These are phyloP conservation scores for Sebastes iracundus DNA, from an alignment of 2,797 vertebrate species.

Conservation along the genomic window DNA sequence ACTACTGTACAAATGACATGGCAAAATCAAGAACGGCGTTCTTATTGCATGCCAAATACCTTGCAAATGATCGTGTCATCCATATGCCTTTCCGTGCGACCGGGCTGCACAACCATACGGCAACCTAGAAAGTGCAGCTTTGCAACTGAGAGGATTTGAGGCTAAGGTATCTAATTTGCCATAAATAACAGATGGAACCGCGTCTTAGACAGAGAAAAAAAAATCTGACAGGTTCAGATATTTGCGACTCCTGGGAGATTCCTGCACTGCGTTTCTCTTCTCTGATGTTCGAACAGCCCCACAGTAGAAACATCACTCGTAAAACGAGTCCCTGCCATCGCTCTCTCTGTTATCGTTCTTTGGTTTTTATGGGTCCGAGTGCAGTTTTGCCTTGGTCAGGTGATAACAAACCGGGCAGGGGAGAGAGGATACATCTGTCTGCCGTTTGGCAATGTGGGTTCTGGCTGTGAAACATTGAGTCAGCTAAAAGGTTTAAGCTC, in stretches of 20 bases:
- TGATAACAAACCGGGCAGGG: slow-evolving; percentile 62
- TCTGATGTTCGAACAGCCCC: slow-evolving; percentile 23
- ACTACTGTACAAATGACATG: no score
- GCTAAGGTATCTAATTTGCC: not conserved
- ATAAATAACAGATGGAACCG: not conserved
- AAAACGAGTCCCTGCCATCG: slow-evolving; percentile 42
- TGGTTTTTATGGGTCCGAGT: slow-evolving; percentile 54
- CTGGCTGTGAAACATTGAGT: slow-evolving; percentile 74
- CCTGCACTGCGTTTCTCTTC: not conserved
- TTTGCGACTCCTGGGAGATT: not conserved
- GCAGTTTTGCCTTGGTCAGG: slow-evolving; percentile 69
- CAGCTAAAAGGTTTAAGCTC: slow-evolving; percentile 77
- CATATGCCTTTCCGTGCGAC: no score
- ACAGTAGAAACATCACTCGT: slow-evolving; percentile 52
- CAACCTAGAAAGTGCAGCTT: not conserved
- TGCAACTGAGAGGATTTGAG: not conserved
- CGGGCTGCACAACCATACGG: not conserved
- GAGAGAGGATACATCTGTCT: slow-evolving; percentile 69
- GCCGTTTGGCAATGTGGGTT: slow-evolving; percentile 57
- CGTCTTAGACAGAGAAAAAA: not conserved
- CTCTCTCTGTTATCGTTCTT: slow-evolving; percentile 53
- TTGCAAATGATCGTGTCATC: no score
- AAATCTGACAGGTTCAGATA: not conserved
- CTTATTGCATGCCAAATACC: no score
- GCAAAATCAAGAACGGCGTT: no score